These are phyloP conservation scores for Apocheima hispidaria DNA, from an alignment of 2,888 invertebrate species.

Conservation along the genomic window DNA sequence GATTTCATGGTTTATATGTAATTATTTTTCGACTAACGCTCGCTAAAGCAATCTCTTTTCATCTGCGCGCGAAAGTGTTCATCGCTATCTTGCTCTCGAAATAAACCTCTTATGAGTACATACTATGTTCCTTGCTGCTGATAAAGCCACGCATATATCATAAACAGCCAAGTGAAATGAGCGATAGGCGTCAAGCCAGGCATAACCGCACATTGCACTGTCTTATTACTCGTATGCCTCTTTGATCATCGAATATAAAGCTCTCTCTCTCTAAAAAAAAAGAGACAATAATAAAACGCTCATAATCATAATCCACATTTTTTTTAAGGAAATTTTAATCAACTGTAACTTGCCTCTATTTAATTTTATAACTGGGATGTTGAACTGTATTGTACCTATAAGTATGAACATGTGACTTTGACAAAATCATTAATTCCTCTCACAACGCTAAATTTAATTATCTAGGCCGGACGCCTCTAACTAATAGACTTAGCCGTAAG, in stretches of 20 bases:
- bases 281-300: neutral
- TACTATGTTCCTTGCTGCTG: neutral
- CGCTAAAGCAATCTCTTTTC: no score
- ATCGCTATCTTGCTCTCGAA: no score
- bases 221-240: conserved; percentile 4
- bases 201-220: conserved; percentile 11
- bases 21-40: no score
- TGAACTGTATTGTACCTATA: neutral
- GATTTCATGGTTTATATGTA: no score
- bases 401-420: neutral
- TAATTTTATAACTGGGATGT: neutral
- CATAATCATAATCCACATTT: neutral
- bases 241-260: conserved; percentile 13
- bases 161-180: conserved; percentile 2
- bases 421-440: neutral
- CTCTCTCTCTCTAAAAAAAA: neutral
- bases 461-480: neutral
- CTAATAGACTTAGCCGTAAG: conserved; percentile 6
- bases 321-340: neutral
- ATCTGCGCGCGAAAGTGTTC: no score
- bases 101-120: no score
- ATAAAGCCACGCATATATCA: neutral
- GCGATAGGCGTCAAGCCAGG: conserved; percentile 8
- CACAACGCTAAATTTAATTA: conserved; percentile 14
- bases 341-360: no score